A percentile compares a stretch with the other conserved stretches of the same genome.
Conservation (phyloP, 53 echinoderm and acorn worm genomes). For the Apostichopus leukothele region DNA sequence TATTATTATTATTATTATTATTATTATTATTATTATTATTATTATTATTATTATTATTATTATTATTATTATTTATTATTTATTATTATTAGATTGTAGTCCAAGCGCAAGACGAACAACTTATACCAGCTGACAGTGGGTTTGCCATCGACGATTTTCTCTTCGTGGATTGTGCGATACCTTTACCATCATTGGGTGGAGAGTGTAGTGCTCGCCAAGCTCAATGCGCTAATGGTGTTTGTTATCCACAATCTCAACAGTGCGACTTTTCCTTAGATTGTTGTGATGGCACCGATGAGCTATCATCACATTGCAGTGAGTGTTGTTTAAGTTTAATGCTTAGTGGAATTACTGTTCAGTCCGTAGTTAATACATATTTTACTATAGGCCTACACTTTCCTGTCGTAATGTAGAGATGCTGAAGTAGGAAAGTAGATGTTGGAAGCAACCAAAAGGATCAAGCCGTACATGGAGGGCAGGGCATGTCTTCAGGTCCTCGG, state of each 20-base stretch:
- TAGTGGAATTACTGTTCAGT: no score
- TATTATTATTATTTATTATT: no score
- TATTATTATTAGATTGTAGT: slow-evolving; percentile 58
- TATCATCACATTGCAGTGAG: slow-evolving; percentile 54
- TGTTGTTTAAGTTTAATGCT: neutral
- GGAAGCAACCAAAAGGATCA: no score
- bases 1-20: no score
- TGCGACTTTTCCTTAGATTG: slow-evolving; percentile 84
- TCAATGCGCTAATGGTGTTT: slow-evolving; percentile 69
- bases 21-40: no score
- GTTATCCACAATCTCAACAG: slow-evolving; percentile 57
- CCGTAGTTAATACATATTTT: no score
- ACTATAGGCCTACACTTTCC: no score
- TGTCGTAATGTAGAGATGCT: no score
- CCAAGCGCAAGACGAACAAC: slow-evolving; percentile 79
- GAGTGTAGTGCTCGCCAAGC: slow-evolving; percentile 52
- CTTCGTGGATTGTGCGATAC: slow-evolving; percentile 71
- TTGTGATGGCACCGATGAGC: slow-evolving; percentile 74
- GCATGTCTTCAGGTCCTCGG: no score
- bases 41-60: no score
- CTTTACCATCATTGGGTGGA: slow-evolving; percentile 19
- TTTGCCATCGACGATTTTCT: slow-evolving; percentile 86
- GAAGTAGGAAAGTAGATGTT: no score
- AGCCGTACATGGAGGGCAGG: no score
- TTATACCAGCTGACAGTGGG: slow-evolving; percentile 60